These are phyloP conservation scores for Mycteria americana DNA, from an alignment of 2,797 vertebrate genomes.

Conservation along the genomic window DNA sequence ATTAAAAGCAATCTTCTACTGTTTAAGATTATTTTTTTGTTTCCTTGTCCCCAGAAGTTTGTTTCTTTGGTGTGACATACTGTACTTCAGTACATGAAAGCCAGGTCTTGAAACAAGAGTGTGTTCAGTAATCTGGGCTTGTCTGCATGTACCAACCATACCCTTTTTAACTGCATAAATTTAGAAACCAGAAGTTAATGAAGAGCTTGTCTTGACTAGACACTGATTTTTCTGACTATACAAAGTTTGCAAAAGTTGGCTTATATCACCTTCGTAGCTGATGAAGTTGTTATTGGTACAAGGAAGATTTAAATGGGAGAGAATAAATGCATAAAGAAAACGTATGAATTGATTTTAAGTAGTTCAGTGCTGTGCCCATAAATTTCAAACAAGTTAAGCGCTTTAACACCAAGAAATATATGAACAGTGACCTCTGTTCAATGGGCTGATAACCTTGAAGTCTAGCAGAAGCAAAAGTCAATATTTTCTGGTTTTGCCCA, in stretches of 20 bases:
- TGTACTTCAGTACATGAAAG: not conserved
- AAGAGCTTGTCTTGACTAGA: constrained; percentile 17
- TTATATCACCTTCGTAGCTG: not conserved
- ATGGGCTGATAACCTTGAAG: not conserved
- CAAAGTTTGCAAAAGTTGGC: not conserved
- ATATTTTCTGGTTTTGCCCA: not conserved
- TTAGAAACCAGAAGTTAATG: constrained; percentile 6
- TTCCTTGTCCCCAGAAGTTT: not conserved
- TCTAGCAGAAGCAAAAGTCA: constrained; percentile 17
- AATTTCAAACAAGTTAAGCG: not conserved
- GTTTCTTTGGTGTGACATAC: not conserved
- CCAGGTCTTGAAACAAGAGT: not conserved
- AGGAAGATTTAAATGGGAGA: not conserved
- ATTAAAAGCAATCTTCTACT: not conserved
- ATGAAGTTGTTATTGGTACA: not conserved
- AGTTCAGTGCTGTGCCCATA: not conserved
- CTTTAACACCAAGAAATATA: not conserved
- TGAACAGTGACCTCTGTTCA: not conserved
- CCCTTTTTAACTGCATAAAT: not conserved
- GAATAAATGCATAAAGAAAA: not conserved
- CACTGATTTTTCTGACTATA: not conserved
- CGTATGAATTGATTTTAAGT: not conserved
- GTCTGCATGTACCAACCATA: not conserved
- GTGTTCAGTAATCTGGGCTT: not conserved
- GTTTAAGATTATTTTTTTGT: not conserved